Evolutionary conservation across 2,113 vertebrate genomes (phyloP).

Genomic region (Ctenodactylus gundi): DNA sequence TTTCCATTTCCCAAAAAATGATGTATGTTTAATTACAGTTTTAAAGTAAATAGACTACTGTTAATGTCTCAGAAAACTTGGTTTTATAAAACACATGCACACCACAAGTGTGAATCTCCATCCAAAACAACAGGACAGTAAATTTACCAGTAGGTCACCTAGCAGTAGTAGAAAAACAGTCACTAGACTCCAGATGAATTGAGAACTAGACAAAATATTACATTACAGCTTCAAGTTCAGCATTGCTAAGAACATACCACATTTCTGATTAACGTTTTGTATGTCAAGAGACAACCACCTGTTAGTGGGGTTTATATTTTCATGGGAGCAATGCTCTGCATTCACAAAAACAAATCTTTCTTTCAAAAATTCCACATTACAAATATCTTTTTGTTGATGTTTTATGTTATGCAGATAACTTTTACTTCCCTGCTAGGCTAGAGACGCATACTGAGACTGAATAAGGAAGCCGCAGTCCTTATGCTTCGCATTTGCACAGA

Average conservation of each 20-base stretch:
- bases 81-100: background rate
- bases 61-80: background rate
- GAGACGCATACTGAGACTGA: background rate
- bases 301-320: background rate
- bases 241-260: background rate
- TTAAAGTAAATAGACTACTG: background rate
- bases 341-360: background rate
- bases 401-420: background rate
- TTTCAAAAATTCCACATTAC: background rate
- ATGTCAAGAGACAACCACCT: background rate
- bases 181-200: background rate
- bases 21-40: background rate
- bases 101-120: background rate
- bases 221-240: background rate
- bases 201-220: background rate
- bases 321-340: background rate
- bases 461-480: background rate
- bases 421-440: background rate
- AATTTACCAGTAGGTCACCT: background rate
- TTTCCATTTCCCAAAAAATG: background rate
- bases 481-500: background rate
- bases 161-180: background rate
- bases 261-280: background rate
- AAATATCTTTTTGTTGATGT: background rate
- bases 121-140: fast-evolving